Evolutionary conservation across 2,113 vertebrate genomes (phyloP).

Genomic region (Malaclemys terrapin): DNA sequence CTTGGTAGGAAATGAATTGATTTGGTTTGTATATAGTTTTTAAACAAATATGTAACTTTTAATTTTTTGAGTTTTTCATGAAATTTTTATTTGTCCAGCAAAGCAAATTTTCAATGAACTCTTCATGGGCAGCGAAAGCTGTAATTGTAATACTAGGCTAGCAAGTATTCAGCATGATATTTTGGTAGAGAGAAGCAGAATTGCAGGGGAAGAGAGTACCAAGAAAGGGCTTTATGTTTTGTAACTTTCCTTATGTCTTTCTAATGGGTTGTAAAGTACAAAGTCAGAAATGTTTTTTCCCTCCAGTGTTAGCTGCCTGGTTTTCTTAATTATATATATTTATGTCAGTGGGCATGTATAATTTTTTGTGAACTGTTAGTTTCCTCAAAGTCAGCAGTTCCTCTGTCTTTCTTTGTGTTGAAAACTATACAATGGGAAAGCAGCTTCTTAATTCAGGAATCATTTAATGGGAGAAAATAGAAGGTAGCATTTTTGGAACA

Average conservation of each 20-base stretch:
- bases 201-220: background rate
- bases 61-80: background rate
- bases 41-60: background rate
- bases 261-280: conserved; percentile 5
- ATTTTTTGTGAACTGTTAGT: background rate
- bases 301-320: background rate
- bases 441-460: background rate
- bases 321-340: background rate
- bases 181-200: conserved; percentile 1
- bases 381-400: conserved; percentile 22
- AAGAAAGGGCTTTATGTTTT: background rate
- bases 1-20: background rate
- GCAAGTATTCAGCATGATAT: background rate
- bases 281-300: conserved; percentile 30
- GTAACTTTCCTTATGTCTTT: conserved; percentile 14
- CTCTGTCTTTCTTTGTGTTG: background rate
- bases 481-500: background rate
- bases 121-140: background rate
- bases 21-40: background rate
- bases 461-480: background rate
- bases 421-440: background rate
- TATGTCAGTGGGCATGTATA: fast-evolving
- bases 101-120: background rate
- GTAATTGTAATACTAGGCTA: background rate
- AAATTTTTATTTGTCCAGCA: conserved; percentile 21